phyloP scores from a whole-genome alignment of 2,113 vertebrate genomes.

The Actenoides lindsayi region DNA sequence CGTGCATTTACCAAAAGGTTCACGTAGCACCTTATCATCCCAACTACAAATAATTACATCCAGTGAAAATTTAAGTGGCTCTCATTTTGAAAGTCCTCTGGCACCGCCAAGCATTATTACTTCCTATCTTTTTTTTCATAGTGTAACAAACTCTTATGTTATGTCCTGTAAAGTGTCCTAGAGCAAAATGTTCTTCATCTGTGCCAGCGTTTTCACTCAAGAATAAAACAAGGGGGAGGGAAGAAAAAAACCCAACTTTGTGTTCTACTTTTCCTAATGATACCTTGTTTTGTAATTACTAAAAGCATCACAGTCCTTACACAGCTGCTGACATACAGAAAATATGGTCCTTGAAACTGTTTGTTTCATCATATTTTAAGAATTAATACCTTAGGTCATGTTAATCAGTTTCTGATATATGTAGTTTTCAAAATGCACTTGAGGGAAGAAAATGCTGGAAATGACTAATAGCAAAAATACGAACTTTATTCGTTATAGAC shows the following conservation, averaged over 20 bases:
- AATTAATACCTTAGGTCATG: slow-evolving; percentile 80
- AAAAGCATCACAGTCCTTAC: slow-evolving; percentile 68
- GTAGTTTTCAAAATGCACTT: slow-evolving; percentile 79
- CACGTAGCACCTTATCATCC: slow-evolving; percentile 5
- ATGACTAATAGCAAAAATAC: slow-evolving; percentile 78
- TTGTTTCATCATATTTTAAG: slow-evolving; percentile 78
- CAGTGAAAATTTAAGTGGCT: slow-evolving; percentile 32
- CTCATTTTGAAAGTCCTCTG: slow-evolving; percentile 48
- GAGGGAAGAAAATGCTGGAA: slow-evolving; percentile 70
- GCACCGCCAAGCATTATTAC: neutral
- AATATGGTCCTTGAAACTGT: slow-evolving; percentile 75
- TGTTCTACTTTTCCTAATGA: slow-evolving; percentile 58
- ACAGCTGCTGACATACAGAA: slow-evolving; percentile 76
- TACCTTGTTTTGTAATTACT: slow-evolving; percentile 68
- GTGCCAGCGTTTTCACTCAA: neutral
- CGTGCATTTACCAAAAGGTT: slow-evolving; percentile 19
- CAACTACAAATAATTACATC: slow-evolving; percentile 26
- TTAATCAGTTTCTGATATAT: slow-evolving; percentile 84
- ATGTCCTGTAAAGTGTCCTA: slow-evolving; percentile 20
- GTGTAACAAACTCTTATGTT: slow-evolving; percentile 11
- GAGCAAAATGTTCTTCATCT: slow-evolving; percentile 33
- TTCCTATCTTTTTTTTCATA: neutral
- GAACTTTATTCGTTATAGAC: slow-evolving; percentile 70
- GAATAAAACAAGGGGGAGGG: neutral
- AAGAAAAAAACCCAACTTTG: neutral